Conservation (phyloP, 2,113 vertebrate species). For the Gymnogyps californianus region DNA sequence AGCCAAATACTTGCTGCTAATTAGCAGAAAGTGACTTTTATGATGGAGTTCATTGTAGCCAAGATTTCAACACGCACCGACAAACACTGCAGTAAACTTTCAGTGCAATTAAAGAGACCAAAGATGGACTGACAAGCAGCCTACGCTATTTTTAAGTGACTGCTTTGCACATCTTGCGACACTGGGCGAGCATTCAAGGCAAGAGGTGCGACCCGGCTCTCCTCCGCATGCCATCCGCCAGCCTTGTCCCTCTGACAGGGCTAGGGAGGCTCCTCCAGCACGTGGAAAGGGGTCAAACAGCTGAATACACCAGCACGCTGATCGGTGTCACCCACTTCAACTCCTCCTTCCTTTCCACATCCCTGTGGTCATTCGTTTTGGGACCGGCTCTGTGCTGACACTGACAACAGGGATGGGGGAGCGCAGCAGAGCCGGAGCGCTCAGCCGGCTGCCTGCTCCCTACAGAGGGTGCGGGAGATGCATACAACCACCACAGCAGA, state of each 20-base stretch:
- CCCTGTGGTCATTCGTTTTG: not conserved
- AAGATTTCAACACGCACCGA: not conserved
- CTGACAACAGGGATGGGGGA: not conserved
- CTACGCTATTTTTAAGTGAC: not conserved
- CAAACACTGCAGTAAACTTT: not conserved
- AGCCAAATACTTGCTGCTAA: not conserved
- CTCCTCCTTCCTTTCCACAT: not conserved
- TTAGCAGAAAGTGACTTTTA: not conserved
- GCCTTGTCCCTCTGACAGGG: not conserved
- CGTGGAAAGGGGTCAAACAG: not conserved
- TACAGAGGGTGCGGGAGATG: not conserved
- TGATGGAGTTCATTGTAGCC: not conserved
- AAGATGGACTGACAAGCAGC: not conserved
- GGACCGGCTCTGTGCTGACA: not conserved
- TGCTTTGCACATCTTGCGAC: not conserved
- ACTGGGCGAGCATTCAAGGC: rapidly evolving
- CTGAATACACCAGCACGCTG: not conserved
- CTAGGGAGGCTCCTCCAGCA: not conserved
- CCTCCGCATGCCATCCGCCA: not conserved
- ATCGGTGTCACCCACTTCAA: rapidly evolving
- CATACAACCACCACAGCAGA: not conserved
- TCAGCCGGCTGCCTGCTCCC: not conserved
- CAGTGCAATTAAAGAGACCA: not conserved
- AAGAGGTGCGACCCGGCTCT: not conserved
- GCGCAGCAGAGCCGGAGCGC: not conserved